Evolutionary conservation across 2,113 vertebrate species (phyloP).

Genomic region (Ptychochromis oligacanthus): DNA sequence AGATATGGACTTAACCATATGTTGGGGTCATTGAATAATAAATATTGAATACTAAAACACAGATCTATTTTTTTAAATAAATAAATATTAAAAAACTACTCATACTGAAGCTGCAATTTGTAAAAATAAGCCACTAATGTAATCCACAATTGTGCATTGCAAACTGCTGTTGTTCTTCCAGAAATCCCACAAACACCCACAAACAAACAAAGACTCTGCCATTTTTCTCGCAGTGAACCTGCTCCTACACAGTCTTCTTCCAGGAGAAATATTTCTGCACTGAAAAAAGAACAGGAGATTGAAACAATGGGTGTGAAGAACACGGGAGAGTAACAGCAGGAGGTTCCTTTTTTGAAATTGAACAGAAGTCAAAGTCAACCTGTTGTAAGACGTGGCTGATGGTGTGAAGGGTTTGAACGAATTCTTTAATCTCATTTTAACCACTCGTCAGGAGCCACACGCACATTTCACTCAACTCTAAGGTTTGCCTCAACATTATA

Average conservation of each 20-base stretch:
- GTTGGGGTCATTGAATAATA: background rate
- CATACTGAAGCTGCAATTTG: background rate
- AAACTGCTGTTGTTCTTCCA: slow-evolving; percentile 12
- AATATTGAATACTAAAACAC: background rate
- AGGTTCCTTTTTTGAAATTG: background rate
- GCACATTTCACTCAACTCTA: background rate
- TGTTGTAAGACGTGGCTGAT: background rate
- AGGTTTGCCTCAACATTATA: background rate
- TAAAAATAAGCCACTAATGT: background rate
- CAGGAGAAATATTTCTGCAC: background rate
- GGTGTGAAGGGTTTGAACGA: background rate
- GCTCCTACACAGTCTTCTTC: slow-evolving; percentile 11
- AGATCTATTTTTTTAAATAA: too few species aligned
- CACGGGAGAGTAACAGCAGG: background rate
- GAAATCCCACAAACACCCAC: slow-evolving; percentile 16
- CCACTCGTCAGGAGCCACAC: background rate
- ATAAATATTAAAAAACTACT: background rate
- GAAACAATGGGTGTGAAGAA: background rate
- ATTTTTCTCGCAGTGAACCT: background rate
- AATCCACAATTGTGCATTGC: background rate
- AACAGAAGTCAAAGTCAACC: background rate
- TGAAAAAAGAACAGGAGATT: slow-evolving; percentile 9
- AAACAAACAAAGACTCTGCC: slow-evolving; percentile 20
- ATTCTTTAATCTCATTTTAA: background rate
- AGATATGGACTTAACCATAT: background rate